Evolutionary conservation across 2,888 invertebrate species (phyloP).

Genomic region (Eupeodes latifasciatus): DNA sequence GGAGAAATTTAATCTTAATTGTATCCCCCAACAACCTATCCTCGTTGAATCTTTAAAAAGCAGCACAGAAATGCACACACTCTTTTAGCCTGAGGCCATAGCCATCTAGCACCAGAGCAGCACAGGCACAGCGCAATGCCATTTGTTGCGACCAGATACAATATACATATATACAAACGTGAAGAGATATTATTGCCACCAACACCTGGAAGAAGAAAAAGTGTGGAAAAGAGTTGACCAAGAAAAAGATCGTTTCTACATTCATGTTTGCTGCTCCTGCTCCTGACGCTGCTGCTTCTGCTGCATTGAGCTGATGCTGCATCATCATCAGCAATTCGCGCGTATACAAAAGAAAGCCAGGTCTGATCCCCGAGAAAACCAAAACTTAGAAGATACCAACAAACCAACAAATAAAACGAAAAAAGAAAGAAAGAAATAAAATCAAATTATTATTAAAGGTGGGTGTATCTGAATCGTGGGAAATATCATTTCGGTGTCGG

Average conservation of each 20-base stretch:
- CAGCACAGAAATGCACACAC: constrained; percentile 45
- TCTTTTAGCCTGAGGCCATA: constrained; percentile 55
- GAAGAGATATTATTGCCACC: constrained; percentile 67
- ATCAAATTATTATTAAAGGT: constrained; percentile 77
- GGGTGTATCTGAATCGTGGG: constrained; percentile 78
- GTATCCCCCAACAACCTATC: constrained; percentile 68
- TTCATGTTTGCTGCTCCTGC: constrained; percentile 39
- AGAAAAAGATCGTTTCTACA: constrained; percentile 41
- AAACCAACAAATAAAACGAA: neutral
- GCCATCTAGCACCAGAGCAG: too few relatives aligned
- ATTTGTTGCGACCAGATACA: constrained; percentile 69
- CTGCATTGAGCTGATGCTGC: constrained; percentile 54
- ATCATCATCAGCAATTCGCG: constrained; percentile 69
- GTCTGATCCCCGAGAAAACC: neutral
- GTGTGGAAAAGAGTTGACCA: constrained; percentile 61
- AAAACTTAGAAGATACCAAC: constrained; percentile 25
- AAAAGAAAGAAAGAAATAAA: constrained; percentile 57
- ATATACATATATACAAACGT: constrained; percentile 22
- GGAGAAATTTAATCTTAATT: constrained; percentile 77
- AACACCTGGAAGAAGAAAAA: constrained; percentile 42
- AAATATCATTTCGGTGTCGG: constrained; percentile 75
- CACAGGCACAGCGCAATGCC: neutral
- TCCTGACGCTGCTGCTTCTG: constrained; percentile 42
- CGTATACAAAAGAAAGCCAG: constrained; percentile 72
- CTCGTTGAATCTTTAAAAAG: constrained; percentile 59